phyloP scores from a whole-genome alignment of 2,797 vertebrate species.

The Sphenopsis melanotis region DNA sequence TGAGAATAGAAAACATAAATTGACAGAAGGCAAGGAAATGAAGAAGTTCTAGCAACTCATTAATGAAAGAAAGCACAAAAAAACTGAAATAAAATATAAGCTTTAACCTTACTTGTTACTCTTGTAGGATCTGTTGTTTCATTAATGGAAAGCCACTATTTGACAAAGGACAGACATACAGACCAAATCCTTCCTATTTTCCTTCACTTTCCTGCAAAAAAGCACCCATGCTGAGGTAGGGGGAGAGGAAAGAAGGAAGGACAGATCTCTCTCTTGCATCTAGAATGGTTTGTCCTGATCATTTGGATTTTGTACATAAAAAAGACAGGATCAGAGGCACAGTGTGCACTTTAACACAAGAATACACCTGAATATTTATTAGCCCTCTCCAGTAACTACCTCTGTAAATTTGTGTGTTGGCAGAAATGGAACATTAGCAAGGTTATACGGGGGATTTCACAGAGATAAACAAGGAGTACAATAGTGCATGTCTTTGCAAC shows the following conservation, averaged over 20 bases:
- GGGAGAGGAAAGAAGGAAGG: neutral
- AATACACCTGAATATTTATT: neutral
- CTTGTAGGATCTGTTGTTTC: neutral
- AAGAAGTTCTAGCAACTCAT: neutral
- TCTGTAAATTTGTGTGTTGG: neutral
- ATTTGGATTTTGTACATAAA: neutral
- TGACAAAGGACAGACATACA: neutral
- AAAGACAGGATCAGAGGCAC: neutral
- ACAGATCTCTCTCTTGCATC: neutral
- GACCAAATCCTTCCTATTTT: neutral
- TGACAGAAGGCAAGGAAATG: neutral
- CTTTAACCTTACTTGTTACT: neutral
- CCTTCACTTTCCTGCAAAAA: neutral
- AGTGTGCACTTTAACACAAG: neutral
- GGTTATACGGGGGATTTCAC: neutral
- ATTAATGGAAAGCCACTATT: neutral
- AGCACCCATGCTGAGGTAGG: neutral
- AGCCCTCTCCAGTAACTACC: neutral
- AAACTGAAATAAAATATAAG: neutral
- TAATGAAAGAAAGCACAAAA: neutral
- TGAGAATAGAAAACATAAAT: neutral
- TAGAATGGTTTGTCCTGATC: neutral
- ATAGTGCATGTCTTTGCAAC: neutral
- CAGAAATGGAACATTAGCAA: neutral
- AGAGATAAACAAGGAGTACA: neutral